A percentile compares a stretch with the other conserved stretches of the same genome.
Conservation (phyloP, 2,888 invertebrate genomes). For the Mesochorus sp. region DNA sequence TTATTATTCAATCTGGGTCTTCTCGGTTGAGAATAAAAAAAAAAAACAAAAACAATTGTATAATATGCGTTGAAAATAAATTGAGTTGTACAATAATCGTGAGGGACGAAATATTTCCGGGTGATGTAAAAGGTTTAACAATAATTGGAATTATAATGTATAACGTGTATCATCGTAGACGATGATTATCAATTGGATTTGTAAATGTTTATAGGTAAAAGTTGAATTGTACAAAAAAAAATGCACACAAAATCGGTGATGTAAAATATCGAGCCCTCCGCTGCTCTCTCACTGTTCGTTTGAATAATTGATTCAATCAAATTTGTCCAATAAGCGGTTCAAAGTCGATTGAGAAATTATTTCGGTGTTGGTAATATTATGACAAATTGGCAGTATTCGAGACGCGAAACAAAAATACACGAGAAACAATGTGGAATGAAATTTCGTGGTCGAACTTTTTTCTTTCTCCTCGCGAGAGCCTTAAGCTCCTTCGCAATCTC, state of each 20-base stretch:
- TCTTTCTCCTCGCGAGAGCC: background rate
- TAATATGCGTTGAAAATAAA: conserved; percentile 4
- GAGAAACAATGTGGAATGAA: conserved; percentile 5
- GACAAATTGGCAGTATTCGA: background rate
- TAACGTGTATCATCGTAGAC: too few species aligned
- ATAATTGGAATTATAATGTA: too few species aligned
- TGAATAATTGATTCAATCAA: background rate
- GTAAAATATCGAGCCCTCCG: too few species aligned
- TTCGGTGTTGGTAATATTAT: background rate
- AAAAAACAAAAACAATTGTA: background rate
- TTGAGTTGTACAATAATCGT: too few species aligned
- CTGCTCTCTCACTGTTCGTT: background rate
- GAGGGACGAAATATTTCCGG: background rate
- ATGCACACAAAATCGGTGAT: background rate
- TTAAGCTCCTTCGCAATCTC: conserved; percentile 50
- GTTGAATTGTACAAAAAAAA: too few species aligned
- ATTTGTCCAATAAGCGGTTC: background rate
- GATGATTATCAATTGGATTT: too few species aligned
- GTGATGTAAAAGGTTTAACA: conserved; percentile 4
- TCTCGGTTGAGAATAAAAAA: background rate
- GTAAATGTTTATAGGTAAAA: too few species aligned
- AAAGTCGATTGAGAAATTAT: background rate
- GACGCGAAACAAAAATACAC: background rate
- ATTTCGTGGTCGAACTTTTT: background rate
- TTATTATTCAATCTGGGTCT: background rate